Percentiles rank a stretch among this genome's conserved stretches.
Conservation (phyloP, 1,140 invertebrate genomes). For the Chrysomallon squamiferum region DNA sequence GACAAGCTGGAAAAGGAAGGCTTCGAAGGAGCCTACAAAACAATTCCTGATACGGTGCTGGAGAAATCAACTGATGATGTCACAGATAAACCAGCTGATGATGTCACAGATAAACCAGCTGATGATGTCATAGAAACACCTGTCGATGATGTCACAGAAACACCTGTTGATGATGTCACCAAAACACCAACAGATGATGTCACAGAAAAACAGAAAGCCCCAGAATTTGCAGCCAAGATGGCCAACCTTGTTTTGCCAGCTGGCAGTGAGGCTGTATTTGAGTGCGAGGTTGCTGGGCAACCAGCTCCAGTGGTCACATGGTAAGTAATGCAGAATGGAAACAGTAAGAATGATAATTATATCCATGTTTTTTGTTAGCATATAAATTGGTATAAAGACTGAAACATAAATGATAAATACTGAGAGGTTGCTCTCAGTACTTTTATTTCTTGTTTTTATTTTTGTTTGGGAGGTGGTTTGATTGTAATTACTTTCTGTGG, state of each 20-base stretch:
- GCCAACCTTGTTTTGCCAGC: conserved; percentile 32
- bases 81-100: conserved; percentile 8
- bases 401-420: too few species aligned
- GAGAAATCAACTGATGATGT: conserved; percentile 5
- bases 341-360: too few species aligned
- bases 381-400: too few species aligned
- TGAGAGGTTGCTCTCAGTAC: too few species aligned
- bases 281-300: conserved; percentile 30
- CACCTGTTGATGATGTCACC: conserved; percentile 1
- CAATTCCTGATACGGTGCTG: conserved; percentile 10
- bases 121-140: conserved; percentile 11
- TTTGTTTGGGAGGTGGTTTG: too few species aligned
- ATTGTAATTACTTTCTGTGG: too few species aligned
- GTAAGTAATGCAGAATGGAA: conserved; percentile 21
- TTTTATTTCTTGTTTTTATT: too few species aligned
- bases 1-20: conserved; percentile 35
- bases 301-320: conserved; percentile 35
- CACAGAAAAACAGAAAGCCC: conserved; percentile 9
- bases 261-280: conserved; percentile 42
- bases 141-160: conserved; percentile 2
- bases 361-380: too few species aligned
- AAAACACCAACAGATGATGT: neutral
- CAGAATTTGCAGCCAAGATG: conserved; percentile 32
- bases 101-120: conserved; percentile 10
- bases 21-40: conserved; percentile 48